phyloP scores from a whole-genome alignment of 1,140 invertebrate species.

The Caenorhabditis latens region DNA sequence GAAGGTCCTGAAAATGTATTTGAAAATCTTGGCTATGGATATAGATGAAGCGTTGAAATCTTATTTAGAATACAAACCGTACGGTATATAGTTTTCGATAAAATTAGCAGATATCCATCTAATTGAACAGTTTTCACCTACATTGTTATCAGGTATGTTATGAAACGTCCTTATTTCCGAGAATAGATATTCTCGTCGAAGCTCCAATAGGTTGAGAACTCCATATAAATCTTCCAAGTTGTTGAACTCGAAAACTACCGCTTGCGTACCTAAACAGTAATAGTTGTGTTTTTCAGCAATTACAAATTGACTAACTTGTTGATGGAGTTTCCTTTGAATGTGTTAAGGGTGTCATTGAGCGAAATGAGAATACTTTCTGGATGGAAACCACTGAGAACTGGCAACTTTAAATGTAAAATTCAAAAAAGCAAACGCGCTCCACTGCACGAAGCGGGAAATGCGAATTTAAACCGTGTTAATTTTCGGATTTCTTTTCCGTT shows the following conservation, averaged over 20 bases:
- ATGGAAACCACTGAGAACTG: neutral
- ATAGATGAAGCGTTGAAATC: too few relatives aligned
- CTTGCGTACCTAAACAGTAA: neutral
- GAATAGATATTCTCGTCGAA: neutral
- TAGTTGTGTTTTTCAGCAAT: neutral
- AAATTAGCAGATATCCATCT: too few relatives aligned
- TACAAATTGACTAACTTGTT: neutral
- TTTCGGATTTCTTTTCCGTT: too few relatives aligned
- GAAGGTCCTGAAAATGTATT: neutral
- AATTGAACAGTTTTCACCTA: neutral
- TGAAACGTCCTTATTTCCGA: neutral
- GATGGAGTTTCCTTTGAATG: constrained; percentile 3
- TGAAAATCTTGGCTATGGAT: too few relatives aligned
- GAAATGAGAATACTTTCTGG: neutral
- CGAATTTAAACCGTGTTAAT: neutral
- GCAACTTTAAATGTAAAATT: neutral
- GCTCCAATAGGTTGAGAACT: neutral
- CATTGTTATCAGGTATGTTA: neutral
- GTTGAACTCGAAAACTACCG: constrained; percentile 15
- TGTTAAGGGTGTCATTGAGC: neutral
- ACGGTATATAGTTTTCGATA: too few relatives aligned
- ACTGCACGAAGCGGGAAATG: neutral
- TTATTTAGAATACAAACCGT: too few relatives aligned
- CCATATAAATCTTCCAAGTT: constrained; percentile 6
- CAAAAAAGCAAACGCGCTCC: constrained; percentile 20